Conservation (phyloP, 2,888 invertebrate genomes). For the Schrankia costaestrigalis region DNA sequence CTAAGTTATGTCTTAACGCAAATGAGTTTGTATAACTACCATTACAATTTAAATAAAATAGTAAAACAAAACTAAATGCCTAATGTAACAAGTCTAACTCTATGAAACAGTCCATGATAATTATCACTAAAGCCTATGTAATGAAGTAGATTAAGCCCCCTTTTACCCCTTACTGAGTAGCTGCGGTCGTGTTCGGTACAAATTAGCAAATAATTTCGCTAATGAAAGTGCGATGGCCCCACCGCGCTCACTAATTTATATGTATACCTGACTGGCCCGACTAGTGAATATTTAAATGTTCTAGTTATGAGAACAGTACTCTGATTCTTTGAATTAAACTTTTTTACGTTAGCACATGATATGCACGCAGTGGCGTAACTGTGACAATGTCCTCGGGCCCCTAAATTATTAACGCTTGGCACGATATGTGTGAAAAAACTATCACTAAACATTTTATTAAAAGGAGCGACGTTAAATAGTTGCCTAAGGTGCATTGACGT, state of each 20-base stretch:
- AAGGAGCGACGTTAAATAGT: constrained; percentile 23
- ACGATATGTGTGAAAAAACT: constrained; percentile 46
- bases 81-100: too few relatives aligned
- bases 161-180: constrained; percentile 49
- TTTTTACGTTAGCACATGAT: constrained; percentile 26
- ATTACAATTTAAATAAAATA: too few relatives aligned
- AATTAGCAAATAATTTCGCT: constrained; percentile 71
- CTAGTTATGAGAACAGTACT: constrained; percentile 39
- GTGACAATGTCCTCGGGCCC: constrained; percentile 52
- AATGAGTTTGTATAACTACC: too few relatives aligned
- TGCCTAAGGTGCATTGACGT: background rate
- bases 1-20: too few relatives aligned
- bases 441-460: constrained; percentile 41
- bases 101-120: constrained; percentile 50
- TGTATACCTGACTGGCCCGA: constrained; percentile 26
- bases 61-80: too few relatives aligned
- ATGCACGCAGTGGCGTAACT: constrained; percentile 34
- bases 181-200: constrained; percentile 55
- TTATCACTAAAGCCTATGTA: constrained; percentile 57
- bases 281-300: constrained; percentile 30
- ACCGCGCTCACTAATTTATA: constrained; percentile 43
- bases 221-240: constrained; percentile 59
- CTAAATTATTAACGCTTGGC: constrained; percentile 48
- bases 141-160: constrained; percentile 62
- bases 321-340: constrained; percentile 37